phyloP scores from a whole-genome alignment of 1,140 invertebrate genomes.

The Achatina immaculata region DNA sequence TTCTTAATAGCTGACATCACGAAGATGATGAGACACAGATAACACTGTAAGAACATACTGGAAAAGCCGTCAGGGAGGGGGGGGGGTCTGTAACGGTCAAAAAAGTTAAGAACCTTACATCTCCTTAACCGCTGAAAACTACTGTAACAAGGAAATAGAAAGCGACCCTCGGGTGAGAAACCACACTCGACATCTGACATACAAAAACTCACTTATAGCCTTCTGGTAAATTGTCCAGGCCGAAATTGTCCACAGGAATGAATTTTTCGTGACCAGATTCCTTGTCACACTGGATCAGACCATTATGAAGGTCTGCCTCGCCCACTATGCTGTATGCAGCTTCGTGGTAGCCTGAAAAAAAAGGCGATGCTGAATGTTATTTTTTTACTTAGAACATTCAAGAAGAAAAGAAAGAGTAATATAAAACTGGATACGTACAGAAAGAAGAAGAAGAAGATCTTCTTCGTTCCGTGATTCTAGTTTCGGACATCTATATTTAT shows the following conservation, averaged over 20 bases:
- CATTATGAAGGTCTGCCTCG: not conserved
- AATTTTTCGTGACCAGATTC: not conserved
- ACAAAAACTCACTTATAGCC: not conserved
- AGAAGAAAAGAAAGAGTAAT: not conserved
- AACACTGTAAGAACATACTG: no score
- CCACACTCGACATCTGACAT: no score
- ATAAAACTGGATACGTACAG: not conserved
- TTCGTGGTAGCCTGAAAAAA: not conserved
- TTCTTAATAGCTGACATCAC: no score
- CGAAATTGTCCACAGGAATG: not conserved
- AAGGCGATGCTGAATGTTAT: not conserved
- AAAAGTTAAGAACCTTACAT: no score
- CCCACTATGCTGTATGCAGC: not conserved
- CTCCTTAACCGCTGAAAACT: no score
- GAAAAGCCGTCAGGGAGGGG: no score
- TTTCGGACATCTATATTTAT: no score
- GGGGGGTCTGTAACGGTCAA: no score
- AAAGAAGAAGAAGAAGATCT: constrained; percentile 2
- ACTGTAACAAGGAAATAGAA: no score
- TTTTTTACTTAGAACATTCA: not conserved
- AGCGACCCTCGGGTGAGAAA: no score
- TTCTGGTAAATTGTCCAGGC: not conserved
- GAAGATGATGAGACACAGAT: no score
- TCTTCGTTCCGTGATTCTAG: no score
- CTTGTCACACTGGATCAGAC: not conserved